phyloP scores from a whole-genome alignment of 2,888 invertebrate species.

The Sclerodermus sp. region DNA sequence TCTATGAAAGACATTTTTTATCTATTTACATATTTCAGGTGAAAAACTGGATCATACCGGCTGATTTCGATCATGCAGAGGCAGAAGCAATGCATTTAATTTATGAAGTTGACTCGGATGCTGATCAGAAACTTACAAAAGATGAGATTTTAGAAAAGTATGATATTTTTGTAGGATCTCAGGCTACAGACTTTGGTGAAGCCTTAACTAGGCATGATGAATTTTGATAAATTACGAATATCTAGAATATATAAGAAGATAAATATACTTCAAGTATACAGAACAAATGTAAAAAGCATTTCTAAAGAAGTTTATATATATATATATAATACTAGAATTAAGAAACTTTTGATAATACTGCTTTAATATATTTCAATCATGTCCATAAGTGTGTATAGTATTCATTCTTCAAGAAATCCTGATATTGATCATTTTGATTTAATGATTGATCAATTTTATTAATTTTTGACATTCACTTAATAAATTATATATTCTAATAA shows the following conservation, averaged over 20 bases:
- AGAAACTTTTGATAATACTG: too few relatives aligned
- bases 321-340: background rate
- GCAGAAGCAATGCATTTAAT: slow-evolving; percentile 95
- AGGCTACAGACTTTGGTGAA: slow-evolving; percentile 98
- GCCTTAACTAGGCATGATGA: slow-evolving; percentile 94
- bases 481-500: slow-evolving; percentile 1
- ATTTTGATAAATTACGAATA: slow-evolving; percentile 66
- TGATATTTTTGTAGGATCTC: slow-evolving; percentile 97
- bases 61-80: slow-evolving; percentile 95
- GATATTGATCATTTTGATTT: slow-evolving; percentile 15
- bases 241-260: background rate
- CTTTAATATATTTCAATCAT: too few relatives aligned
- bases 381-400: too few relatives aligned
- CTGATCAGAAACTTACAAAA: slow-evolving; percentile 86
- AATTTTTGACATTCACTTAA: slow-evolving; percentile 12
- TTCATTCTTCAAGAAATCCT: too few relatives aligned
- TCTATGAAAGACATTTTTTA: slow-evolving; percentile 1
- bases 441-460: slow-evolving; percentile 18
- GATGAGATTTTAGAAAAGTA: slow-evolving; percentile 92
- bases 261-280: slow-evolving; percentile 12
- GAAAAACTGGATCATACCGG: slow-evolving; percentile 90
- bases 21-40: slow-evolving; percentile 50
- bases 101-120: slow-evolving; percentile 90
- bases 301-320: slow-evolving; percentile 17
- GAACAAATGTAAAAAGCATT: slow-evolving; percentile 19